Evolutionary conservation across 2,888 invertebrate species (phyloP).

Genomic region (Caenorhabditis sp.): DNA sequence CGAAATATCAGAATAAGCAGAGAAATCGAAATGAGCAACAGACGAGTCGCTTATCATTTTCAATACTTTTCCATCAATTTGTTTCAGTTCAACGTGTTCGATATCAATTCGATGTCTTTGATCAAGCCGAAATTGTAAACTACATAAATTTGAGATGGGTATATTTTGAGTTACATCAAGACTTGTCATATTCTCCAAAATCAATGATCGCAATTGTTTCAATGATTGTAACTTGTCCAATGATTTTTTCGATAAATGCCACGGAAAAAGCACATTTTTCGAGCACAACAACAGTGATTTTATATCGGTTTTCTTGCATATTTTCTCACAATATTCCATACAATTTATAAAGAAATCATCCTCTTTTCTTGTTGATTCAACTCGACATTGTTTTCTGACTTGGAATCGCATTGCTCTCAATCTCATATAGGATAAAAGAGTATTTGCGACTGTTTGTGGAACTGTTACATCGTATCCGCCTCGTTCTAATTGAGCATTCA

Average conservation of each 20-base stretch:
- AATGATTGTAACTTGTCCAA: constrained; percentile 20
- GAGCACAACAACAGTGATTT: constrained; percentile 46
- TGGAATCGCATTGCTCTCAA: constrained; percentile 44
- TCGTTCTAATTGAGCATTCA: constrained; percentile 44
- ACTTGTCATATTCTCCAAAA: constrained; percentile 48
- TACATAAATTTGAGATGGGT: constrained; percentile 8
- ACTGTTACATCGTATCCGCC: constrained; percentile 12
- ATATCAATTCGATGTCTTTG: constrained; percentile 39
- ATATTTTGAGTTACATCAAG: constrained; percentile 24
- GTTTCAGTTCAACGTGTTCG: constrained; percentile 21
- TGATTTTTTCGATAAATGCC: constrained; percentile 36
- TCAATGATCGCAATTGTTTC: constrained; percentile 27
- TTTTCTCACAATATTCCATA: constrained; percentile 26
- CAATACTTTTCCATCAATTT: constrained; percentile 34
- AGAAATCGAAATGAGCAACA: constrained; percentile 32
- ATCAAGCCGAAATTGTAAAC: constrained; percentile 45
- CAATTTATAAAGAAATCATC: constrained; percentile 45
- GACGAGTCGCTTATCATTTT: constrained; percentile 13
- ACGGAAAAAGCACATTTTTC: constrained; percentile 40
- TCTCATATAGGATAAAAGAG: constrained; percentile 40
- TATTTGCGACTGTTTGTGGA: constrained; percentile 8
- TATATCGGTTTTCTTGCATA: constrained; percentile 25
- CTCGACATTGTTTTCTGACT: constrained; percentile 40
- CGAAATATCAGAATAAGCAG: constrained; percentile 43
- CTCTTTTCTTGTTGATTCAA: constrained; percentile 20